These are phyloP conservation scores for Lithobates pipiens DNA, from an alignment of 2,797 vertebrate species.

Conservation along the genomic window DNA sequence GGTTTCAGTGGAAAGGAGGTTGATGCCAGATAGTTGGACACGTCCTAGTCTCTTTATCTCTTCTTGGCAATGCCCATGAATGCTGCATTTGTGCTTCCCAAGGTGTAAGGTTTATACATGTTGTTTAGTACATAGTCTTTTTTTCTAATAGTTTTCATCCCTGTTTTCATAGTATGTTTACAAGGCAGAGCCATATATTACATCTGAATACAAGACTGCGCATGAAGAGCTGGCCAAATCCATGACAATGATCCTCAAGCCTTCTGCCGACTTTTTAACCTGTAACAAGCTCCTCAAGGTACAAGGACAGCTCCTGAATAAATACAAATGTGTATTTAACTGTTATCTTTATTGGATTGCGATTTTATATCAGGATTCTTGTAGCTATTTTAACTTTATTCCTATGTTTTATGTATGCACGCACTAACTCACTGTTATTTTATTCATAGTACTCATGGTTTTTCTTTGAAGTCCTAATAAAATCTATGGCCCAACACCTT, in stretches of 20 bases:
- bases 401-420: too few relatives aligned
- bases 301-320: constrained; percentile 14
- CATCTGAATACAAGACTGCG: constrained; percentile 82
- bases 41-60: too few relatives aligned
- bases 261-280: constrained; percentile 96
- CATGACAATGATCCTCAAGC: constrained; percentile 96
- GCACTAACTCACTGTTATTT: constrained; percentile 42
- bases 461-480: constrained; percentile 97
- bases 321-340: not conserved
- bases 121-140: not conserved
- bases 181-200: constrained; percentile 87
- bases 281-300: constrained; percentile 98
- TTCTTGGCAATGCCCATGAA: too few relatives aligned
- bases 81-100: too few relatives aligned
- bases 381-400: too few relatives aligned
- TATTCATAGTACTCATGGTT: constrained; percentile 95
- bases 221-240: constrained; percentile 96
- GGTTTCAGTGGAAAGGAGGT: too few relatives aligned
- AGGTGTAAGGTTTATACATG: too few relatives aligned
- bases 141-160: not conserved
- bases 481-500: constrained; percentile 97
- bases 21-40: too few relatives aligned
- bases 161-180: constrained; percentile 86
- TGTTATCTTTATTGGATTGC: not conserved
- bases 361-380: not conserved